phyloP scores from a whole-genome alignment of 2,797 vertebrate species.

The Acropternis orthonyx region DNA sequence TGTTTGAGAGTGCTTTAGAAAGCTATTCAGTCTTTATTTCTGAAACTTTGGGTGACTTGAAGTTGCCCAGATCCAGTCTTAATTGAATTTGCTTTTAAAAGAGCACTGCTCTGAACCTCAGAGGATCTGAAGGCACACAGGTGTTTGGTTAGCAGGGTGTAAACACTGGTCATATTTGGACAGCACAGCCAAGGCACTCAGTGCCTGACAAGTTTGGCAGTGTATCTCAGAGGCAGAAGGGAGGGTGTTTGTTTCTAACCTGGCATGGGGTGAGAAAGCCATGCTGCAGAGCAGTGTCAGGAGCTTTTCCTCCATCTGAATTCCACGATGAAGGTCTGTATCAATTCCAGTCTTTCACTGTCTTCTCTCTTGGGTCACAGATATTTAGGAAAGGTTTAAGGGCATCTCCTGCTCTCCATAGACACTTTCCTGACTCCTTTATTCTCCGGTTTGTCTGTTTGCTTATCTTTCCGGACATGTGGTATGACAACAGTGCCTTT shows the following conservation, averaged over 20 bases:
- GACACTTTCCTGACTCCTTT: background rate
- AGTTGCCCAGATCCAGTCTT: background rate
- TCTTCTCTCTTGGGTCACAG: background rate
- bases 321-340: background rate
- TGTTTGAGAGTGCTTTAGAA: background rate
- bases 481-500: background rate
- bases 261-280: background rate
- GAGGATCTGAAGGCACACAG: fast-evolving
- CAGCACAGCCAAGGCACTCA: background rate
- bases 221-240: fast-evolving
- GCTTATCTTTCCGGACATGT: background rate
- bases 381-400: background rate
- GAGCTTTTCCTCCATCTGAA: background rate
- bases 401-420: background rate
- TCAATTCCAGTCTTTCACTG: background rate
- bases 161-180: background rate
- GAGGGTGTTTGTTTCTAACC: background rate
- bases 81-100: background rate
- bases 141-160: background rate
- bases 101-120: background rate
- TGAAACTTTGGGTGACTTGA: background rate
- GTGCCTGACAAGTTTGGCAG: background rate
- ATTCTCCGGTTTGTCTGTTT: background rate
- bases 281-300: background rate
- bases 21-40: background rate